Conservation (phyloP, 2,888 invertebrate genomes). For the Drosophila phalerata region DNA sequence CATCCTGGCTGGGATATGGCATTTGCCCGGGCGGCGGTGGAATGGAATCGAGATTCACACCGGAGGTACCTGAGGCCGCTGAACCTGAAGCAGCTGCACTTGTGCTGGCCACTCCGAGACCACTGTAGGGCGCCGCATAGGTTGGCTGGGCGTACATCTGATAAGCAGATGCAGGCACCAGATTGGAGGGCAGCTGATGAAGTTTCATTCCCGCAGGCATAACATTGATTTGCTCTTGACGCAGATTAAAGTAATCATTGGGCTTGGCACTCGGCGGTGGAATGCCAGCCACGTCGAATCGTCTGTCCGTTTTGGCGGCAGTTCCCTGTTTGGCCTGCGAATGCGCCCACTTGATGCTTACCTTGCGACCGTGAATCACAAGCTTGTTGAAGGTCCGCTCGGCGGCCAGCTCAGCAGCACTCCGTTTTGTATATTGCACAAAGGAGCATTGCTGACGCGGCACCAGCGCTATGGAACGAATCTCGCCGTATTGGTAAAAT, state of each 20-base stretch:
- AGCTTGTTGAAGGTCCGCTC: constrained; percentile 98
- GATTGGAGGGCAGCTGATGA: constrained; percentile 84
- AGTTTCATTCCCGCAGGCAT: constrained; percentile 85
- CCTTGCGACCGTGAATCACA: constrained; percentile 91
- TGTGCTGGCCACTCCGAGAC: constrained; percentile 81
- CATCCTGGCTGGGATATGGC: constrained; percentile 99
- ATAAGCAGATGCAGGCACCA: constrained; percentile 84
- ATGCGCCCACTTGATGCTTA: constrained; percentile 99
- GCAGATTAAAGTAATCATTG: constrained; percentile 89
- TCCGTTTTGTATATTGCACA: constrained; percentile 96
- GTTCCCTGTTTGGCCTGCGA: constrained; percentile 92
- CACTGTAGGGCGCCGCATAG: constrained; percentile 85
- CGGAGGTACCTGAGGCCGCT: constrained; percentile 37
- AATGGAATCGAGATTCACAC: constrained; percentile 76
- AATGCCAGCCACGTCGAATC: constrained; percentile 91
- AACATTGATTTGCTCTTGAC: constrained; percentile 85
- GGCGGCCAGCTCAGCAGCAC: constrained; percentile 96
- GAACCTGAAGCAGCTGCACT: constrained; percentile 72
- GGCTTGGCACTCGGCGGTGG: constrained; percentile 89
- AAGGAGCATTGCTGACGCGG: constrained; percentile 98
- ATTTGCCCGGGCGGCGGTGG: constrained; percentile 86
- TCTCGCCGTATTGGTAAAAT: constrained; percentile 99
- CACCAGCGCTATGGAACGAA: constrained; percentile 96
- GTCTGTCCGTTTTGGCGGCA: constrained; percentile 86
- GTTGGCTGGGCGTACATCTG: constrained; percentile 84